These are phyloP conservation scores for Erpornis zantholeuca DNA, from an alignment of 2,113 vertebrate genomes.

Conservation along the genomic window DNA sequence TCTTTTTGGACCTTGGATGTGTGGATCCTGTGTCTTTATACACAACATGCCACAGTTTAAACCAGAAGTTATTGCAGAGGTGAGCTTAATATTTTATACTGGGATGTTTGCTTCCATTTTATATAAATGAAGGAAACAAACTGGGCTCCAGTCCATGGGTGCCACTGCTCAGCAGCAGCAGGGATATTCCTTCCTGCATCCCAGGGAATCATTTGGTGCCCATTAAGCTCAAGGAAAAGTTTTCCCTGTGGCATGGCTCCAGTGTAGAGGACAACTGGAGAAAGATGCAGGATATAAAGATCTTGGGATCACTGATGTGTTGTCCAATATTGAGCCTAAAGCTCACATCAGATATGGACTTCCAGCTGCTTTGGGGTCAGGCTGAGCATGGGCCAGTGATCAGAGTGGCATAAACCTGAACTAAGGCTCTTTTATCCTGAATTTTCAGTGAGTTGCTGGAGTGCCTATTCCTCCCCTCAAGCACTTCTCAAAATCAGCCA, in stretches of 20 bases:
- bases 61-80: constrained; percentile 69
- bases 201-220: neutral
- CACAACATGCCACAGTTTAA: constrained; percentile 74
- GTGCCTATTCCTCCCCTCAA: neutral
- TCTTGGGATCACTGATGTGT: neutral
- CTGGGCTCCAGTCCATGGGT: neutral
- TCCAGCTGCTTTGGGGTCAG: neutral
- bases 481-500: neutral
- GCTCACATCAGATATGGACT: neutral
- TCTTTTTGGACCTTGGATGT: constrained; percentile 77
- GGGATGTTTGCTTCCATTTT: neutral
- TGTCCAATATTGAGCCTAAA: neutral
- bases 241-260: neutral
- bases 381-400: neutral
- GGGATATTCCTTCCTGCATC: neutral
- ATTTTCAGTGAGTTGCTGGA: neutral
- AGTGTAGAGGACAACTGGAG: neutral
- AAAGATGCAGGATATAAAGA: neutral
- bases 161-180: neutral
- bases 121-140: neutral
- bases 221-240: neutral
- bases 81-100: constrained; percentile 14
- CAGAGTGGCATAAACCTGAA: neutral
- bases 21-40: constrained; percentile 79
- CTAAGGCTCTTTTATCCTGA: neutral